A percentile compares a stretch with the other conserved stretches of the same genome.
Evolutionary conservation across 1,140 invertebrate genomes (phyloP).

Genomic region (Triops longicaudatus): DNA sequence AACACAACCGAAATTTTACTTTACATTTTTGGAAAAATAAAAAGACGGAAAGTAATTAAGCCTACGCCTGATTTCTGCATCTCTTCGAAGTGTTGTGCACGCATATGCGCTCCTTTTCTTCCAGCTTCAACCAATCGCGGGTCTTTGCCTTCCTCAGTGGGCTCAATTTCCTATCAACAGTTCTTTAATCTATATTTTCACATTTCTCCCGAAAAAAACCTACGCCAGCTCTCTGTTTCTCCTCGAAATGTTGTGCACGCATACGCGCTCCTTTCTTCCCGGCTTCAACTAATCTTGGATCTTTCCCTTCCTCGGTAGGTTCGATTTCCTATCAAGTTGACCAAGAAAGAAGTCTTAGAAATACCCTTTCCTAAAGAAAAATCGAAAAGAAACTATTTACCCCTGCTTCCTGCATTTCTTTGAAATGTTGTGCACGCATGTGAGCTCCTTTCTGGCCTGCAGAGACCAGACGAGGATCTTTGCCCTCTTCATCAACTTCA

Average conservation of each 20-base stretch:
- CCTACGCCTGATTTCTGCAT: conserved; percentile 16
- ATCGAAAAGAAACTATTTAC: neutral
- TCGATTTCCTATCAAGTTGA: conserved; percentile 17
- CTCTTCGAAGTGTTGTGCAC: conserved; percentile 18
- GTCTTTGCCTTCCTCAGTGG: conserved; percentile 19
- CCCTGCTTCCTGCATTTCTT: conserved; percentile 20
- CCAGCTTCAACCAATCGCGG: conserved; percentile 9
- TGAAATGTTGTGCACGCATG: conserved; percentile 21
- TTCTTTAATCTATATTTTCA: neutral
- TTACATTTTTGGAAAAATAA: neutral
- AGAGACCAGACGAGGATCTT: conserved; percentile 18
- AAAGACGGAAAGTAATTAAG: neutral
- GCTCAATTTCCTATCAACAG: conserved; percentile 8
- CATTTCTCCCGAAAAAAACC: too few species aligned
- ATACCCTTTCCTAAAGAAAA: neutral
- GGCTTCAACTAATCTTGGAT: conserved; percentile 13
- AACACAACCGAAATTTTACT: too few species aligned
- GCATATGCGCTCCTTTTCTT: neutral
- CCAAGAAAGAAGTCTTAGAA: neutral
- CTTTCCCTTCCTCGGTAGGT: conserved; percentile 18
- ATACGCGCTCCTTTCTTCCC: conserved; percentile 13
- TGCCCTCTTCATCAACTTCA: conserved; percentile 19
- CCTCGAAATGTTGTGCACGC: conserved; percentile 14
- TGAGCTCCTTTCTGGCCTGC: conserved; percentile 24
- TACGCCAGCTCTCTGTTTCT: conserved; percentile 19